Evolutionary conservation across 2,797 vertebrate genomes (phyloP).

Genomic region (Rhynchotus rufescens): DNA sequence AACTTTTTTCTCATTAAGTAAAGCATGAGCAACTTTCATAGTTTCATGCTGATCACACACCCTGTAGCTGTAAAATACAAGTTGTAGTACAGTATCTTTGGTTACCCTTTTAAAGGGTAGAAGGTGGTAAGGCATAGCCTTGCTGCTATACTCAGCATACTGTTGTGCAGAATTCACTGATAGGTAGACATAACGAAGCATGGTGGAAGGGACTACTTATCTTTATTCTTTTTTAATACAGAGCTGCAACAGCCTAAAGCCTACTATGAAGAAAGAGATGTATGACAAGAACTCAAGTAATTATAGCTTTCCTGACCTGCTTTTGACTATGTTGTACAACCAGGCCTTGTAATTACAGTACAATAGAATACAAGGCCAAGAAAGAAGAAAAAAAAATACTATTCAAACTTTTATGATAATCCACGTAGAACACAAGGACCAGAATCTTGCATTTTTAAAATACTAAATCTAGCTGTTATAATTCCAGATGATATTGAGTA

Average conservation of each 20-base stretch:
- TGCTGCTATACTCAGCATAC: background rate
- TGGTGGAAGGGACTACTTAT: background rate
- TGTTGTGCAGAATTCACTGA: background rate
- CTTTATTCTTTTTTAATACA: background rate
- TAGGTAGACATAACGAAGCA: background rate
- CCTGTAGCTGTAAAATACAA: background rate
- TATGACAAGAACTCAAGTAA: background rate
- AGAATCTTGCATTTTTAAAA: background rate
- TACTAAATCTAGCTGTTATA: background rate
- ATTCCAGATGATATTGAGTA: background rate
- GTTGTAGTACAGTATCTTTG: background rate
- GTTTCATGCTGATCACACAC: background rate
- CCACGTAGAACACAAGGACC: background rate
- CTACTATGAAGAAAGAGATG: background rate
- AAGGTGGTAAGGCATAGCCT: background rate
- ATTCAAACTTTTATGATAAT: background rate
- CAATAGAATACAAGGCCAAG: background rate
- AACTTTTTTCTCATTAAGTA: background rate
- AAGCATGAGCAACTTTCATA: background rate
- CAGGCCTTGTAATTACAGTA: background rate
- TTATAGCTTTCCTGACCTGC: background rate
- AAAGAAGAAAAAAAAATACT: background rate
- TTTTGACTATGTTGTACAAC: background rate
- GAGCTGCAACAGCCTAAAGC: background rate
- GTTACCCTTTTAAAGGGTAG: background rate